Conservation (phyloP, 2,113 vertebrate genomes). For the Peromyscus polionotus region DNA sequence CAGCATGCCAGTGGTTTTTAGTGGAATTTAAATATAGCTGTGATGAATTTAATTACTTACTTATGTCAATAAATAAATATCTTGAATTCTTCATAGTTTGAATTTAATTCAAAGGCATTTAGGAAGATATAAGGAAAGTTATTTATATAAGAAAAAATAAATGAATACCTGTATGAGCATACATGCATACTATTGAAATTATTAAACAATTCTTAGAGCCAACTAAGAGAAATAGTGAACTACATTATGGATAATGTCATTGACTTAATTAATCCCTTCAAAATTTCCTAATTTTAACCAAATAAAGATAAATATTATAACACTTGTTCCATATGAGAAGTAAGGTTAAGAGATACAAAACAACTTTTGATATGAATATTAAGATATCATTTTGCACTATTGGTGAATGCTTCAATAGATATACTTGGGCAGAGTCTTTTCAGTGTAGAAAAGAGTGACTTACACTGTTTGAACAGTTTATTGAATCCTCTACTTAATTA, state of each 20-base stretch:
- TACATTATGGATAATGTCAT: background rate
- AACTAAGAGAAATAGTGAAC: constrained; percentile 1
- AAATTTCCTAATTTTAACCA: constrained; percentile 30
- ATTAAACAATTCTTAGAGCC: constrained; percentile 4
- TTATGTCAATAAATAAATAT: background rate
- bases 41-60: background rate
- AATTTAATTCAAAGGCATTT: constrained; percentile 12
- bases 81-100: background rate
- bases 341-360: background rate
- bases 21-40: background rate
- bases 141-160: background rate
- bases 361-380: background rate
- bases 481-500: background rate
- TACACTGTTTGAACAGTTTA: background rate
- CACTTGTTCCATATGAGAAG: constrained; percentile 23
- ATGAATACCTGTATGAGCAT: background rate
- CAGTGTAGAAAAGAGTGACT: background rate
- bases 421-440: constrained; percentile 28
- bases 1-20: background rate
- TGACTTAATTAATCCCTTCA: constrained; percentile 8
- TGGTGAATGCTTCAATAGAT: background rate
- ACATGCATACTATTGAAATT: background rate
- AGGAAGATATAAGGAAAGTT: background rate
- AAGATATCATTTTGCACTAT: constrained; percentile 21
- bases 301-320: constrained; percentile 12